Evolutionary conservation across 64 coral and sea anemone genomes (phyloP).

Genomic region (Actinia equina): DNA sequence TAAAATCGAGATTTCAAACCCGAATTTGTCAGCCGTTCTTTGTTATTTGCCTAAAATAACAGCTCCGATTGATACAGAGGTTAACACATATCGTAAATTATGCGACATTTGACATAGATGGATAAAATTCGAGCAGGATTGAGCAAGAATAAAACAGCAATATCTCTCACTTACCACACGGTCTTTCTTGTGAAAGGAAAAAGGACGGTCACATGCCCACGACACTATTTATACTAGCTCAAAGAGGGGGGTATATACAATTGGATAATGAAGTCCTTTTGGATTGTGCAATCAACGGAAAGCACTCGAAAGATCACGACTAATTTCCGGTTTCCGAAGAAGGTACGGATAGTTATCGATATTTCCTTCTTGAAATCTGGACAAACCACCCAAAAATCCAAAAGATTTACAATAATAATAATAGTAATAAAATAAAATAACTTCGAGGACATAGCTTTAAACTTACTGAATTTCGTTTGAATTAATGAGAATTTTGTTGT

Average conservation of each 20-base stretch:
- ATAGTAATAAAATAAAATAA: too few species aligned
- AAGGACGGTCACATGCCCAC: constrained; percentile 17
- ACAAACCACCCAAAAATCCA: not conserved
- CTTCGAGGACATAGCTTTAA: too few species aligned
- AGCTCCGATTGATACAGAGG: not conserved
- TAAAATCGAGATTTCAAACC: not conserved
- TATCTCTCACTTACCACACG: not conserved
- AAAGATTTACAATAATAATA: too few species aligned
- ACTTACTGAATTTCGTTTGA: too few species aligned
- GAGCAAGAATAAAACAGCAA: not conserved
- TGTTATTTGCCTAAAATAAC: not conserved
- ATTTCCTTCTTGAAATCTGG: too few species aligned
- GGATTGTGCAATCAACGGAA: not conserved
- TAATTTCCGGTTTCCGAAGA: not conserved
- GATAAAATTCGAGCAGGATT: not conserved
- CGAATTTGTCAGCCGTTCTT: not conserved
- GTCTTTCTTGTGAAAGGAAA: constrained; percentile 8
- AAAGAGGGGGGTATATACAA: not conserved
- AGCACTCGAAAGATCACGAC: not conserved
- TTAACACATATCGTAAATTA: not conserved
- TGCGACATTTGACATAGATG: not conserved
- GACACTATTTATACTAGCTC: not conserved
- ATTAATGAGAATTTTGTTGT: too few species aligned
- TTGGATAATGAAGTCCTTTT: not conserved
- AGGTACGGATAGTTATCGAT: not conserved